Conservation (phyloP, 2,888 invertebrate genomes). For the Melolontha melolontha region DNA sequence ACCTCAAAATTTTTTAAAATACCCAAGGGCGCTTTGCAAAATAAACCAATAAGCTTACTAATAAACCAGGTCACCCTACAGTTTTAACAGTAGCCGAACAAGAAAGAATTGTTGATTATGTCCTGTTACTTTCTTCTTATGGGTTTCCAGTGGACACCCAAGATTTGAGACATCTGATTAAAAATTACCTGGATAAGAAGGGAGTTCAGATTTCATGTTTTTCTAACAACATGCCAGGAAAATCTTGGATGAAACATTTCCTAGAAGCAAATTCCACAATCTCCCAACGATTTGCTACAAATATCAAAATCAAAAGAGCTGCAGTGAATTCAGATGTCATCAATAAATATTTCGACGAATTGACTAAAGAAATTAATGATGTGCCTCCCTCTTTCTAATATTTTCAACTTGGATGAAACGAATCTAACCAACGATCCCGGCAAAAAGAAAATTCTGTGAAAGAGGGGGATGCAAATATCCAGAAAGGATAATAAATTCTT, state of each 20-base stretch:
- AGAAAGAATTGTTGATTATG: no score
- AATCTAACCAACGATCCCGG: slow-evolving; percentile 30
- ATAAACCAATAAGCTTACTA: no score
- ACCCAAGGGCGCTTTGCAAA: no score
- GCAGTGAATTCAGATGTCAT: slow-evolving; percentile 35
- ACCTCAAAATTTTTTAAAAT: no score
- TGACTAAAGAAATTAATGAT: slow-evolving; percentile 3
- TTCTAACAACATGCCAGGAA: no score
- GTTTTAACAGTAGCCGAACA: no score
- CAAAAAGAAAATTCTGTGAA: slow-evolving; percentile 28
- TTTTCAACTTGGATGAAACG: slow-evolving; percentile 33
- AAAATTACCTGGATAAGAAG: slow-evolving; percentile 5
- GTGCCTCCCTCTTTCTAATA: slow-evolving; percentile 1
- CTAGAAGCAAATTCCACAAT: background rate
- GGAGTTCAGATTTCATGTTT: background rate
- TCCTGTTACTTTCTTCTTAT: no score
- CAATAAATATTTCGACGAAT: background rate
- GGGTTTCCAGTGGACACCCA: background rate
- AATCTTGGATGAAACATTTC: no score
- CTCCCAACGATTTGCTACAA: slow-evolving; percentile 22
- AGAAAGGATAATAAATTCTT: no score
- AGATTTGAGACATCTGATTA: slow-evolving; percentile 1
- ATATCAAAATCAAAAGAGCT: slow-evolving; percentile 43
- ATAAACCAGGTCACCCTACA: no score
- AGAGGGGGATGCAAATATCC: no score